Conservation (phyloP, 2,113 vertebrate species). For the Elephantulus edwardii region DNA sequence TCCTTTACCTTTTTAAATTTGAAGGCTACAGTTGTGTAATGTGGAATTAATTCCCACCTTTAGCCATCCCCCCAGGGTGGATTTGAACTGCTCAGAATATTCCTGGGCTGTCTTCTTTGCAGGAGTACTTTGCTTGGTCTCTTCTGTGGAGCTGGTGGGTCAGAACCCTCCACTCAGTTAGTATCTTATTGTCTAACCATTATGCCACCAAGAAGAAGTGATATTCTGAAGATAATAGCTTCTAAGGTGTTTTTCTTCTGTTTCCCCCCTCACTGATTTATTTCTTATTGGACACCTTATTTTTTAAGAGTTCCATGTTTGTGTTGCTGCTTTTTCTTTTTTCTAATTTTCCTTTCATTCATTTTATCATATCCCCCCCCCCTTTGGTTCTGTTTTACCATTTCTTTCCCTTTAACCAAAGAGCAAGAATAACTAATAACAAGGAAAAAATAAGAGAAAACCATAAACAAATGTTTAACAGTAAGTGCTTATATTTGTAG, state of each 20-base stretch:
- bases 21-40: background rate
- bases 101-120: background rate
- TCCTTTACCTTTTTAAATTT: background rate
- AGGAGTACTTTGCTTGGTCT: background rate
- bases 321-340: background rate
- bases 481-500: background rate
- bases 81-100: background rate
- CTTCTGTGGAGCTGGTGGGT: background rate
- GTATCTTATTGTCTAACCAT: background rate
- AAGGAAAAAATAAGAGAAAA: conserved; percentile 8
- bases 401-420: conserved; percentile 8
- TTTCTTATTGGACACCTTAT: background rate
- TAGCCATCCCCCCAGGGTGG: background rate
- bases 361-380: background rate
- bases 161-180: background rate
- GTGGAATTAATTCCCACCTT: background rate
- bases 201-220: background rate
- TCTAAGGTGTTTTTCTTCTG: background rate
- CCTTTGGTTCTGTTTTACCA: background rate
- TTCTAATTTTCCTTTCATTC: background rate
- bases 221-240: background rate
- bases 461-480: background rate
- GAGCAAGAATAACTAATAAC: background rate
- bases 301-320: background rate
- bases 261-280: background rate